Percentiles rank a stretch among this genome's conserved stretches.
Conservation (phyloP, 2,113 vertebrate species). For the Dromiciops gliroides region DNA sequence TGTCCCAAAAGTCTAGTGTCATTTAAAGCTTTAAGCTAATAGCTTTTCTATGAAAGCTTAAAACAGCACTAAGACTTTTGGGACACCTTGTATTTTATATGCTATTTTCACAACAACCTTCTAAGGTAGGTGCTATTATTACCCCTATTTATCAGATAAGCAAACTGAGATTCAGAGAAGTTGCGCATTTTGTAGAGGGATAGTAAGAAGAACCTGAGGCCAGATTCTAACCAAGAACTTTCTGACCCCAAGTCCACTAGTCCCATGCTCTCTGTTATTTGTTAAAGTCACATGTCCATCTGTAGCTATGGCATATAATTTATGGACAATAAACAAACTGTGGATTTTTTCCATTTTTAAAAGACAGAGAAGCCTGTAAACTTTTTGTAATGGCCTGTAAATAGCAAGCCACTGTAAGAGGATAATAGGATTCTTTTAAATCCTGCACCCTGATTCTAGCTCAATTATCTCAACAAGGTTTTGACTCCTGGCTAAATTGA, state of each 20-base stretch:
- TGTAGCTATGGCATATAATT: not conserved
- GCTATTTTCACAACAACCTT: not conserved
- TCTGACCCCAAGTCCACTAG: not conserved
- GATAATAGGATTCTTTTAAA: conserved; percentile 51
- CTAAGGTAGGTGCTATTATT: not conserved
- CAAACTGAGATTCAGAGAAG: not conserved
- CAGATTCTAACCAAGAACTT: not conserved
- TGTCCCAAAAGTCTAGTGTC: not conserved
- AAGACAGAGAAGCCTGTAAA: not conserved
- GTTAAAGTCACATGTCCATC: not conserved
- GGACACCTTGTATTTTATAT: not conserved
- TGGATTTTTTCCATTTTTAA: not conserved
- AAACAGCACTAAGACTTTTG: not conserved
- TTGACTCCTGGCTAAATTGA: not conserved
- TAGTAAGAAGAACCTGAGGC: not conserved
- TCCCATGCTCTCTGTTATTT: not conserved
- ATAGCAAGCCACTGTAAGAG: conserved; percentile 12
- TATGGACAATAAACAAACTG: not conserved
- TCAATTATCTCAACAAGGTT: conserved; percentile 28
- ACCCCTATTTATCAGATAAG: not conserved
- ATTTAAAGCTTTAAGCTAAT: not conserved
- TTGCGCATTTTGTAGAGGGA: not conserved
- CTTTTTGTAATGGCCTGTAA: not conserved
- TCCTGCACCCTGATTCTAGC: conserved; percentile 4
- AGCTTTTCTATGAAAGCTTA: not conserved